A percentile compares a stretch with the other conserved stretches of the same genome.
Evolutionary conservation across 2,797 vertebrate species (phyloP).

Genomic region (Oreonectes daqikongensis): DNA sequence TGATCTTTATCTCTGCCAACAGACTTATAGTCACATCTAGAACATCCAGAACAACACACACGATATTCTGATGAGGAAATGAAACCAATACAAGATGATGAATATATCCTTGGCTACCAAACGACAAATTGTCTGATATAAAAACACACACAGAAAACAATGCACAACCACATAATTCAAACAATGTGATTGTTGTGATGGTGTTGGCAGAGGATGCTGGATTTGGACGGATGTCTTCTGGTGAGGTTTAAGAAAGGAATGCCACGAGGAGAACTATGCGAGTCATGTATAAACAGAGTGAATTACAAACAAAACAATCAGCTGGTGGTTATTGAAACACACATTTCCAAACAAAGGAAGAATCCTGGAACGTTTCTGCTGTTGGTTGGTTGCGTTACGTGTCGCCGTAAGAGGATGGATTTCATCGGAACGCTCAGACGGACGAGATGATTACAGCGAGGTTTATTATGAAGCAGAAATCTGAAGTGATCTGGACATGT

Average conservation of each 20-base stretch:
- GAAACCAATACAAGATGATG: neutral
- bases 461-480: slow-evolving; percentile 1
- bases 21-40: slow-evolving; percentile 33
- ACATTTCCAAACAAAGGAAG: slow-evolving; percentile 60
- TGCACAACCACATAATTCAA: slow-evolving; percentile 71
- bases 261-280: slow-evolving; percentile 76
- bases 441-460: neutral
- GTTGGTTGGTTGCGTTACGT: neutral
- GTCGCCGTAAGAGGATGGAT: slow-evolving; percentile 42
- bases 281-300: slow-evolving; percentile 77
- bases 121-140: slow-evolving; percentile 68
- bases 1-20: slow-evolving; percentile 49
- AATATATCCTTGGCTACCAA: slow-evolving; percentile 54
- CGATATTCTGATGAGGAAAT: slow-evolving; percentile 37
- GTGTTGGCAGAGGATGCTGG: slow-evolving; percentile 64
- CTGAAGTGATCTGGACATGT: slow-evolving; percentile 10
- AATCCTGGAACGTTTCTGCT: slow-evolving; percentile 40
- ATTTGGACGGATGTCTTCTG: slow-evolving; percentile 62
- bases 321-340: slow-evolving; percentile 65
- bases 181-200: slow-evolving; percentile 75
- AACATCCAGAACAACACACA: slow-evolving; percentile 20
- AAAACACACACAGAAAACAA: slow-evolving; percentile 45
- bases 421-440: neutral
- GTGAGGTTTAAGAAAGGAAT: slow-evolving; percentile 77
- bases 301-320: slow-evolving; percentile 77